These are phyloP conservation scores for Pelmatolapia mariae DNA, from an alignment of 2,113 vertebrate species.

Conservation along the genomic window DNA sequence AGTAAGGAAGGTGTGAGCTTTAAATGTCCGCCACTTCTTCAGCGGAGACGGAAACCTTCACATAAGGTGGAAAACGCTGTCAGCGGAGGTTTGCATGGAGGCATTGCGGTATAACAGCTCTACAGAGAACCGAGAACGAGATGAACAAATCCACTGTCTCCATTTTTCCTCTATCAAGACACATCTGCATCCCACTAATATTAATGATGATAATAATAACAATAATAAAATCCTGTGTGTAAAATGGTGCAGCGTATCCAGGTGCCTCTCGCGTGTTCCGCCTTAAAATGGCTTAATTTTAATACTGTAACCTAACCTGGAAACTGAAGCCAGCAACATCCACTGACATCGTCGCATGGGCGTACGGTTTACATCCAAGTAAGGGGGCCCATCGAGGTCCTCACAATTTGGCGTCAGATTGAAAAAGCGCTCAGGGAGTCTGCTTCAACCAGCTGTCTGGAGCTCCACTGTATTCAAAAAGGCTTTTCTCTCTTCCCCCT, in stretches of 20 bases:
- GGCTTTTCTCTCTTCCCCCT: not conserved
- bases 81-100: slow-evolving; percentile 10
- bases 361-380: slow-evolving; percentile 58
- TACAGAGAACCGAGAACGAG: not conserved
- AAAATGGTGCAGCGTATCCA: not conserved
- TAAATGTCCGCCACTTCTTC: slow-evolving; percentile 19
- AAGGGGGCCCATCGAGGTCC: slow-evolving; percentile 23
- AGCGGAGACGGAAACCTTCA: not conserved
- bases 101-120: not conserved
- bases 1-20: not conserved
- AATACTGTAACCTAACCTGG: slow-evolving; percentile 51
- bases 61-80: not conserved
- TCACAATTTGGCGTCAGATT: not conserved
- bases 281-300: not conserved
- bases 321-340: slow-evolving; percentile 52
- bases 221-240: not conserved
- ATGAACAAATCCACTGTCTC: slow-evolving; percentile 5
- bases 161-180: slow-evolving; percentile 9
- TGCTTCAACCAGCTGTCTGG: slow-evolving; percentile 5
- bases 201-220: not conserved
- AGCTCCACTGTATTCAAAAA: slow-evolving; percentile 6
- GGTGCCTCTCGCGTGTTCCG: not conserved
- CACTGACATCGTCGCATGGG: slow-evolving; percentile 64
- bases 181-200: not conserved
- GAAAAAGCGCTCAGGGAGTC: not conserved